Evolutionary conservation across 2,113 vertebrate species (phyloP).

Genomic region (Lipotes vexillifer): DNA sequence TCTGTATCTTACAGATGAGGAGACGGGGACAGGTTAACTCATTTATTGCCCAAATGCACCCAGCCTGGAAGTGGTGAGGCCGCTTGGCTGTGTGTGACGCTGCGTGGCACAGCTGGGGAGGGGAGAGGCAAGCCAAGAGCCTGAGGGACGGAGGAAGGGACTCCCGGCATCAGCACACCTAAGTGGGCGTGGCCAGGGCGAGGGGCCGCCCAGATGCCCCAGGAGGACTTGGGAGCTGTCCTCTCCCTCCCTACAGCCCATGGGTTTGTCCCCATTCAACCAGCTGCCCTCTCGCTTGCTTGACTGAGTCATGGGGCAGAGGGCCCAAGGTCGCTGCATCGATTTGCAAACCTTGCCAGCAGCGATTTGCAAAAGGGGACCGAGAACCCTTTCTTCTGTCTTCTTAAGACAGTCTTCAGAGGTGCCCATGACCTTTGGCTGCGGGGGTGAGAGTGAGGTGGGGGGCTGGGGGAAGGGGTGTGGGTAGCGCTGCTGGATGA

Average conservation of each 20-base stretch:
- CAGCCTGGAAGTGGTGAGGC: neutral
- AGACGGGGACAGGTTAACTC: neutral
- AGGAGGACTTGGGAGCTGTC: neutral
- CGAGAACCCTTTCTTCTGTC: neutral
- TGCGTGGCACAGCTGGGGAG: neutral
- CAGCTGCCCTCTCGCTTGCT: neutral
- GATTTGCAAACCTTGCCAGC: neutral
- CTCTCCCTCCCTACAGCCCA: neutral
- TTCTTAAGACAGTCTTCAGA: neutral
- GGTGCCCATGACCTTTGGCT: neutral
- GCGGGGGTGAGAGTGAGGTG: too few relatives aligned
- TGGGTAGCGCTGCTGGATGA: neutral
- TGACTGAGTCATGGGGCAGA: neutral
- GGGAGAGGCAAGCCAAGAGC: neutral
- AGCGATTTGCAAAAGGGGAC: neutral
- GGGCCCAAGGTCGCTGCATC: neutral
- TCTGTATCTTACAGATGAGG: neutral
- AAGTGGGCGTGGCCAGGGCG: accelerated
- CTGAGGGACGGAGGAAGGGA: neutral
- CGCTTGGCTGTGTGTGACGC: neutral
- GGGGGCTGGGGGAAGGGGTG: too few relatives aligned
- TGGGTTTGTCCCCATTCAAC: neutral
- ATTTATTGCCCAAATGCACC: too few relatives aligned
- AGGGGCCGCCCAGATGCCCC: neutral
- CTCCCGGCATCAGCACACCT: neutral